These are phyloP conservation scores for Leuctra nigra DNA, from an alignment of 2,888 invertebrate genomes.

Conservation along the genomic window DNA sequence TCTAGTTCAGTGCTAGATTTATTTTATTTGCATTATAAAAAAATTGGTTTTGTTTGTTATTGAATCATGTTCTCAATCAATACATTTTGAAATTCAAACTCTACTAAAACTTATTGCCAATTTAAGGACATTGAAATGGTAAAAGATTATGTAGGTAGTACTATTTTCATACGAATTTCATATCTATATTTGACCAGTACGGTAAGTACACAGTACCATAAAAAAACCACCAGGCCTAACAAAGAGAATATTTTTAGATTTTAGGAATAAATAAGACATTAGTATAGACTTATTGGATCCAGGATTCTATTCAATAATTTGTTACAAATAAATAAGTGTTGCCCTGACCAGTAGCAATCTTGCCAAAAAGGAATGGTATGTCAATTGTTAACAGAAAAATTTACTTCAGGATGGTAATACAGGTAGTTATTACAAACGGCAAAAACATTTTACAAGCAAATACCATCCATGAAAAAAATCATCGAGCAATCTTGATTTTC, in stretches of 20 bases:
- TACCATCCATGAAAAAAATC: not conserved
- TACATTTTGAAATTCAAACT: too few species aligned
- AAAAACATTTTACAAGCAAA: not conserved
- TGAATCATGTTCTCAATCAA: too few species aligned
- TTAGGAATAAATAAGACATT: slow-evolving; percentile 19
- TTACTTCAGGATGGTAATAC: slow-evolving; percentile 1
- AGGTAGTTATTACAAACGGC: slow-evolving; percentile 4
- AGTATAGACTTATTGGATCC: too few species aligned
- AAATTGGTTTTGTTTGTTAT: too few species aligned
- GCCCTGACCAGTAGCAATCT: not conserved
- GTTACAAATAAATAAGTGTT: not conserved
- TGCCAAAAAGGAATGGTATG: slow-evolving; percentile 4
- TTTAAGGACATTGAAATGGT: too few species aligned
- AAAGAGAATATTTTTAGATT: slow-evolving; percentile 19
- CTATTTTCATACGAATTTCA: slow-evolving; percentile 20
- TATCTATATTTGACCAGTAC: slow-evolving; percentile 29
- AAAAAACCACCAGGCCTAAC: slow-evolving; percentile 27
- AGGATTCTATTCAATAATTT: too few species aligned
- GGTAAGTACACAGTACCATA: slow-evolving; percentile 30
- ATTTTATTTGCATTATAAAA: too few species aligned
- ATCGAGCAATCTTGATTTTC: too few species aligned
- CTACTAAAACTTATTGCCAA: too few species aligned
- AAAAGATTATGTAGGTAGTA: too few species aligned
- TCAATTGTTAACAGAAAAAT: not conserved
- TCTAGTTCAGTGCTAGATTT: too few species aligned